A percentile compares a stretch with the other conserved stretches of the same genome.
phyloP scores from a whole-genome alignment of 2,888 invertebrate genomes.

The Leptogaster cylindrica region DNA sequence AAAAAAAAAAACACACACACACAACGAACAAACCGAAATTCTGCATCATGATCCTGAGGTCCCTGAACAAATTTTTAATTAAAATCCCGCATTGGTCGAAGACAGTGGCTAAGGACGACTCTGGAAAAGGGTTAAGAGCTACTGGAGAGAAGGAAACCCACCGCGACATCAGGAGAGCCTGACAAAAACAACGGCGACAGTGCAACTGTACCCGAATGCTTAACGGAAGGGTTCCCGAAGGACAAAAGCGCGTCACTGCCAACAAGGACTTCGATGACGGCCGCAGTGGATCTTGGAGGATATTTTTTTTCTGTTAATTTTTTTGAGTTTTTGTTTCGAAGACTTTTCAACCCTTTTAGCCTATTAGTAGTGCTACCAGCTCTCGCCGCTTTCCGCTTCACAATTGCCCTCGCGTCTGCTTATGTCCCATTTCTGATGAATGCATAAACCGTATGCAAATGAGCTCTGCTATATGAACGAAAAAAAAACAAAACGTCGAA shows the following conservation, averaged over 20 bases:
- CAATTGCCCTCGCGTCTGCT: background rate
- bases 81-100: constrained; percentile 30
- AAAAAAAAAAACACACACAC: too few relatives aligned
- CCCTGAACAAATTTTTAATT: constrained; percentile 26
- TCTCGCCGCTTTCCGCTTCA: constrained; percentile 6
- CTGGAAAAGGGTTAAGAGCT: constrained; percentile 8
- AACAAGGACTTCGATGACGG: background rate
- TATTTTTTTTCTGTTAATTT: too few relatives aligned
- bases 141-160: constrained; percentile 1
- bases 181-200: constrained; percentile 18
- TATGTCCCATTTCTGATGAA: constrained; percentile 1
- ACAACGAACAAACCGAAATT: too few relatives aligned
- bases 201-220: constrained; percentile 29
- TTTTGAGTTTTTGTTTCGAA: too few relatives aligned
- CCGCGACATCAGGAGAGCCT: constrained; percentile 9
- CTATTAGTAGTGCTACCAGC: constrained; percentile 26
- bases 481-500: constrained; percentile 4
- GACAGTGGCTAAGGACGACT: constrained; percentile 23
- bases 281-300: constrained; percentile 13
- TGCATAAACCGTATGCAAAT: constrained; percentile 10
- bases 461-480: background rate
- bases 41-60: background rate
- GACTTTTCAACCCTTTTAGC: constrained; percentile 32
- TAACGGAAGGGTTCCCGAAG: constrained; percentile 22
- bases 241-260: constrained; percentile 6